Base-by-base conservation (phyloP, 2,113 vertebrate species). In the Xiphophorus hellerii region DNA sequence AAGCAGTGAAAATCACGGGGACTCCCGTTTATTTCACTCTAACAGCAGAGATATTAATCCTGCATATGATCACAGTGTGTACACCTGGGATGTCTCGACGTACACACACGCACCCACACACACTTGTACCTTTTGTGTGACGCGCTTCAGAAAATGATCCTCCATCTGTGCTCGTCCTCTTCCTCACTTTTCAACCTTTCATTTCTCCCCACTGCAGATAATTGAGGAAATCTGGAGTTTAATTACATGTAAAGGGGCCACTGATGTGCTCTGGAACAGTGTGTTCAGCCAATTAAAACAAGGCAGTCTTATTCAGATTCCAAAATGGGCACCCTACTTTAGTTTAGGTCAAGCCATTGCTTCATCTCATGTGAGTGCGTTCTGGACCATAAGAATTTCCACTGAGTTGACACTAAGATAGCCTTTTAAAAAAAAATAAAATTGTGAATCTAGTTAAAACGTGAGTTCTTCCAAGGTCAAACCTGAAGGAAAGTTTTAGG, bases 181-280 rank as follows among this genome's bases (percentile, higher is more conserved):
- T 70, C 37, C 61, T 81, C 63, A 65, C 64, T 22, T 17, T 69
- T 81, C 74, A 79, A 82, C 88, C 80, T 86, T 84, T 77, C 5
- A 10, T 62, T 78, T 72, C 60, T 73, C 74, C 82, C 62, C 76
- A 64, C 69, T 76, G 81, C 14, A 72, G 83, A 66, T 71, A 62
- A 44, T 63, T 82, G 88, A 87, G 87, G 85, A 87, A 31, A 83
- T 89, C 72, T 78, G 62, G 63, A 71, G 35, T 29, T 71, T 90
- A 89, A 89, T 90, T 87, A 82, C 79, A 76, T 89, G 81, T 74
- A 69, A 73, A 82, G 83, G 77, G 70, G 81, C 71, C 82, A 77
- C 54, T 0, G 30, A 76, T 77, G 74, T 78, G 76, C 33, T 7
- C 54, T 3, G 74, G 68, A 65, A 17, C 17, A 17, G 75, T 65